Evolutionary conservation across 1,140 invertebrate genomes (phyloP).

Genomic region (Lasioglossum albipes): DNA sequence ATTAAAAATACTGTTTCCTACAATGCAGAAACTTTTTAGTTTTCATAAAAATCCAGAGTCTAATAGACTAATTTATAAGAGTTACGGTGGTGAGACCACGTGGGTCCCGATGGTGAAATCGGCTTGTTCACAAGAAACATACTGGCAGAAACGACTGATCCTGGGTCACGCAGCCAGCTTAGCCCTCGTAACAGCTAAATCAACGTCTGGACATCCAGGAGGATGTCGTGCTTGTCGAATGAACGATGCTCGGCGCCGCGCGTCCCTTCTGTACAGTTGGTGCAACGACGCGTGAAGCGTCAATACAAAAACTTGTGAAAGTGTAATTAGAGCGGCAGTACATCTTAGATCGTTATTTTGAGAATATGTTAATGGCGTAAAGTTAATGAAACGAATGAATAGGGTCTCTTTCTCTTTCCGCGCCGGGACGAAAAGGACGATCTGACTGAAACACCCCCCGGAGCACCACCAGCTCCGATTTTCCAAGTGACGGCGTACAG

Average conservation of each 20-base stretch:
- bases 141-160: no score
- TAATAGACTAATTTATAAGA: no score
- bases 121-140: no score
- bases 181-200: no score
- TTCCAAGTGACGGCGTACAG: slow-evolving; percentile 60
- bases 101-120: no score
- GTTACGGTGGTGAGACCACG: no score
- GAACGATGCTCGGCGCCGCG: background rate
- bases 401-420: slow-evolving; percentile 42
- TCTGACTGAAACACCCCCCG: slow-evolving; percentile 61
- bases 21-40: no score
- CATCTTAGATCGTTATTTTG: slow-evolving; percentile 54
- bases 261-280: slow-evolving; percentile 8
- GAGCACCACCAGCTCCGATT: slow-evolving; percentile 50
- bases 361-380: slow-evolving; percentile 62
- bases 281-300: slow-evolving; percentile 47
- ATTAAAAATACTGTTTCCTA: no score
- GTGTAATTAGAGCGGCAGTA: slow-evolving; percentile 59
- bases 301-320: slow-evolving; percentile 55
- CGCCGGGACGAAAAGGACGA: slow-evolving; percentile 47
- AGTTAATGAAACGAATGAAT: slow-evolving; percentile 60
- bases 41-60: no score
- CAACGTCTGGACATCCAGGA: background rate
- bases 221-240: background rate
- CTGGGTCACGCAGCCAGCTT: no score